Evolutionary conservation across 92 coral and sea anemone species (phyloP), one percentile per base, ranked within the genome.

Genomic region (Micromussa lordhowensis): DNA sequence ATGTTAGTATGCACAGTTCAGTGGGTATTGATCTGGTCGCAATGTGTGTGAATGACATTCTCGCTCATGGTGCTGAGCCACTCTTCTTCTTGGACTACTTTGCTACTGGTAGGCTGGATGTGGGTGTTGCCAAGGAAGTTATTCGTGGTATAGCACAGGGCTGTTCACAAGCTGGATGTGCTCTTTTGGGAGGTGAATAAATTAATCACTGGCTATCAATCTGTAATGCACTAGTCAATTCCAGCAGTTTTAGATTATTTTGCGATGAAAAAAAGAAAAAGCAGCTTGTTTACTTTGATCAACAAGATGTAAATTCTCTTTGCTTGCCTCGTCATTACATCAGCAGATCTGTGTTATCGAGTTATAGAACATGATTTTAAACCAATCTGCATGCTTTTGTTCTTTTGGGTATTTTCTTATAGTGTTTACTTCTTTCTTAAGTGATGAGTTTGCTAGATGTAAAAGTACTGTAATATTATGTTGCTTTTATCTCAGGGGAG

Each of bases 61-160:
- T 97, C 24, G 99, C 99, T 0, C 99, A 97, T 83, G 99, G 99
- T 38, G 99, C 99, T 1, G 99, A 97, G 63, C 99, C 99, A 0
- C 90, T 97, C 38, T 97, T 82, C 78, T 97, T 97, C 91, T 92
- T 97, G 79, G 99, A 97, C 82, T 97, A 97, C 86, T 97, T 97
- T 87, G 98, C 99, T 9, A 94, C 96, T 26, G 94, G 96, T 29
- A 87, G 85, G 53, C 93, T 97, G 35, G 99, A 97, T 49, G 92
- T 92, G 24, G 92, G 94, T 24, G 94, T 94, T 28, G 97, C 99
- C 19, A 93, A 92, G 90, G 93, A 92, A 70, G 96, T 96, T 16
- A 91, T 96, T 51, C 78, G 90, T 80, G 99, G 99, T 15, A 89
- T 97, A n/a, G 90, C 98, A 11, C 88, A 89, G 24, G 99, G 99